Evolutionary conservation across 2,888 invertebrate genomes (phyloP).

Genomic region (Odontothrips loti): DNA sequence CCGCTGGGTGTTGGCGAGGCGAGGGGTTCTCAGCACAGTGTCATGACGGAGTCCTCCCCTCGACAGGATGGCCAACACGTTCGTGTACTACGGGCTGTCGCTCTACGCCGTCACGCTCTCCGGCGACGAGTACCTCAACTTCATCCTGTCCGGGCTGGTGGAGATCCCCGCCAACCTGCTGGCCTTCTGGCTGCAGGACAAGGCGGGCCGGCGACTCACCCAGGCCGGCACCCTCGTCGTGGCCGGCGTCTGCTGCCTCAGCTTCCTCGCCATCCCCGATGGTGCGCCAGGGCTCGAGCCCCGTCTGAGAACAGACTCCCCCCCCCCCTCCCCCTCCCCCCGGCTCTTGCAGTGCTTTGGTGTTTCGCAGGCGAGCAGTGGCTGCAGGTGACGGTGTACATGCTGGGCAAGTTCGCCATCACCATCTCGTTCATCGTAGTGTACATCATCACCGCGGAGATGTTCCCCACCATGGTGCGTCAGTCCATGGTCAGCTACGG

Average conservation of each 20-base stretch:
- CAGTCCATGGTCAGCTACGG: constrained; percentile 58
- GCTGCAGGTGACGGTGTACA: constrained; percentile 54
- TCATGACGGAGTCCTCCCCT: neutral
- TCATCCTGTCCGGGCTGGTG: constrained; percentile 60
- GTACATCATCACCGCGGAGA: constrained; percentile 59
- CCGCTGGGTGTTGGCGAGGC: constrained; percentile 2
- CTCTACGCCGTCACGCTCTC: constrained; percentile 68
- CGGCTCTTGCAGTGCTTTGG: no score
- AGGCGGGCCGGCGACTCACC: constrained; percentile 52
- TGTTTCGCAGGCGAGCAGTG: constrained; percentile 49
- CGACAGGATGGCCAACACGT: constrained; percentile 61
- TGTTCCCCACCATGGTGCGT: constrained; percentile 51
- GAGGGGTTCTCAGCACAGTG: neutral
- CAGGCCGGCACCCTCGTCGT: constrained; percentile 53
- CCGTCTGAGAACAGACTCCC: no score
- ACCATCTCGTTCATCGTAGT: constrained; percentile 60
- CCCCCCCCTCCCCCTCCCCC: no score
- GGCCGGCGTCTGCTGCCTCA: constrained; percentile 53
- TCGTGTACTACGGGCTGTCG: constrained; percentile 73
- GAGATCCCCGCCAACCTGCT: constrained; percentile 59
- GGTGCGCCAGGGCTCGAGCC: no score
- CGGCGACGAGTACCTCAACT: constrained; percentile 72
- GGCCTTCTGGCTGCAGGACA: constrained; percentile 48
- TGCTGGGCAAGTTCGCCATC: constrained; percentile 60
- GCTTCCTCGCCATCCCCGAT: constrained; percentile 53